These are phyloP conservation scores for Amblyraja radiata DNA, from an alignment of 2,797 vertebrate genomes.

Conservation along the genomic window DNA sequence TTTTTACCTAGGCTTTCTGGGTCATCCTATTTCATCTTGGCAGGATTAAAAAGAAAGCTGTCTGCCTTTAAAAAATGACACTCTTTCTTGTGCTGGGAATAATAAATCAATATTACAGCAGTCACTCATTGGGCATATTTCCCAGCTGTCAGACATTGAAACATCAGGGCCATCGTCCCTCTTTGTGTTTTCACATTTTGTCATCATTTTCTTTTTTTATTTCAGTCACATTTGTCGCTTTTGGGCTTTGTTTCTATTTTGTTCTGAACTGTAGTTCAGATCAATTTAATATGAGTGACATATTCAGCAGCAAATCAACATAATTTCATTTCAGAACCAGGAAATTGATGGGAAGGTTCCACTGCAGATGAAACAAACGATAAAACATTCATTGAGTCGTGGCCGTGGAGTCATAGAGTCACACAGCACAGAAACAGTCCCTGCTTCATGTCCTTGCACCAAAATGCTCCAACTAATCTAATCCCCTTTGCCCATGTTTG, in stretches of 20 bases:
- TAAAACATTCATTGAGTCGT: neutral
- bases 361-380: neutral
- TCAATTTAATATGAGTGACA: neutral
- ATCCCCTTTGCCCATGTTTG: too few relatives aligned
- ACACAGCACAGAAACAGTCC: too few relatives aligned
- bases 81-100: neutral
- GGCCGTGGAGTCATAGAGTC: too few relatives aligned
- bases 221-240: neutral
- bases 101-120: slow-evolving; percentile 28
- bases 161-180: neutral
- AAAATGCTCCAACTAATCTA: too few relatives aligned
- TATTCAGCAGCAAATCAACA: neutral
- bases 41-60: slow-evolving; percentile 23
- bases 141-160: slow-evolving; percentile 20
- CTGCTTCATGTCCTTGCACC: too few relatives aligned
- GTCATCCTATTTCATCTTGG: neutral
- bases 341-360: neutral
- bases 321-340: neutral
- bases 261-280: neutral
- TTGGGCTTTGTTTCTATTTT: neutral
- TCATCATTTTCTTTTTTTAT: neutral
- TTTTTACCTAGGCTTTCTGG: neutral
- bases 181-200: neutral
- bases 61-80: slow-evolving; percentile 16
- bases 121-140: slow-evolving; percentile 5